phyloP scores from a whole-genome alignment of 2,888 invertebrate genomes.

The Drosophila mimetica region DNA sequence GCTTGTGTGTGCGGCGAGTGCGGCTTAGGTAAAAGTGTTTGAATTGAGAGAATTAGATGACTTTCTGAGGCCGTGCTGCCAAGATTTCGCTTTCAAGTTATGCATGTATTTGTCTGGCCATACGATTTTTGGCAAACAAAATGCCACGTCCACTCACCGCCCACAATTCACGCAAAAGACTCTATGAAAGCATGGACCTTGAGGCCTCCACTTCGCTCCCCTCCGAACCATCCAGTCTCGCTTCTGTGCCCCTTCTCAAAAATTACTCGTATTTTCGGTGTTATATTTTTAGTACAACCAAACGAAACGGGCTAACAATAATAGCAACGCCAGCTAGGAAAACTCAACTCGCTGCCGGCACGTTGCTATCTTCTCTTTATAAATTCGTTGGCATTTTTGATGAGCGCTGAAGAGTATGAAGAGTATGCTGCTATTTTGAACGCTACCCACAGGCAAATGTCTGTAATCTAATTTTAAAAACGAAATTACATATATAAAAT shows the following conservation, averaged over 20 bases:
- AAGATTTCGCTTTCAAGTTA: slow-evolving; percentile 62
- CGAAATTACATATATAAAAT: slow-evolving; percentile 48
- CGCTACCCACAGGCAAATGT: slow-evolving; percentile 38
- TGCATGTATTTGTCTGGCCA: slow-evolving; percentile 57
- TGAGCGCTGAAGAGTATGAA: slow-evolving; percentile 40
- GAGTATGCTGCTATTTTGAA: slow-evolving; percentile 36
- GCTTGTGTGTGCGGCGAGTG: slow-evolving; percentile 27
- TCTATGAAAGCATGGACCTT: slow-evolving; percentile 47
- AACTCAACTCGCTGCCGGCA: slow-evolving; percentile 8
- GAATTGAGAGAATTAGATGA: slow-evolving; percentile 69
- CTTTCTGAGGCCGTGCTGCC: slow-evolving; percentile 51
- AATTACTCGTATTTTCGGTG: slow-evolving; percentile 34
- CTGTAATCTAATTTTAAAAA: slow-evolving; percentile 56
- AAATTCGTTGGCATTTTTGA: slow-evolving; percentile 49
- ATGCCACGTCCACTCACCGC: slow-evolving; percentile 41
- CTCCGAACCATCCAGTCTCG: slow-evolving; percentile 5
- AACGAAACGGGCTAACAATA: slow-evolving; percentile 25
- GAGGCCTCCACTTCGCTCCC: not conserved
- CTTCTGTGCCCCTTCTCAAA: slow-evolving; percentile 8
- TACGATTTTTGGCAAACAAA: slow-evolving; percentile 65
- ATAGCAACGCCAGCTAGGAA: slow-evolving; percentile 24
- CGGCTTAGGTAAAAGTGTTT: slow-evolving; percentile 54
- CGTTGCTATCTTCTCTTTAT: slow-evolving; percentile 44
- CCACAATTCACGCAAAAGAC: slow-evolving; percentile 18
- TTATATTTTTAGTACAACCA: slow-evolving; percentile 49